A percentile compares a stretch with the other conserved stretches of the same genome.
Evolutionary conservation across 2,113 vertebrate genomes (phyloP).

Genomic region (Ciconia maguari): DNA sequence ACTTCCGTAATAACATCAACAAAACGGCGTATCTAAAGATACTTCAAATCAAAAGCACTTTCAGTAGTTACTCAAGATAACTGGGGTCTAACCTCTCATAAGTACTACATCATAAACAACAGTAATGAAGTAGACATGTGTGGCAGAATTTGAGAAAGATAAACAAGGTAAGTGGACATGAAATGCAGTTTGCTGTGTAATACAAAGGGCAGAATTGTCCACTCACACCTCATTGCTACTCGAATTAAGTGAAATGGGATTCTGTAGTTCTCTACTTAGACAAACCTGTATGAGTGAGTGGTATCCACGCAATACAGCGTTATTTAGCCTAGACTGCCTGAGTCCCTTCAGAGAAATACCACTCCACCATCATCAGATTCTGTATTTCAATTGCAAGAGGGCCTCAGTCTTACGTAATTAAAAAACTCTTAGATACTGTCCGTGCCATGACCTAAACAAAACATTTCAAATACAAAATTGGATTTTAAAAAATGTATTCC

Average conservation of each 20-base stretch:
- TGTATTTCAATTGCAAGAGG: background rate
- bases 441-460: background rate
- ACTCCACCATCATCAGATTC: background rate
- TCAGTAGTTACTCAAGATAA: background rate
- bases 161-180: background rate
- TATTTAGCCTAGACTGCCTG: background rate
- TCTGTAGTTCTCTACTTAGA: background rate
- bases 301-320: rapidly evolving
- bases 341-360: background rate
- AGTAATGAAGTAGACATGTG: background rate
- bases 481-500: background rate
- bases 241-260: background rate
- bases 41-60: background rate
- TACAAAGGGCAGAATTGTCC: background rate
- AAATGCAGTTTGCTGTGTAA: background rate
- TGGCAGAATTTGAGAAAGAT: background rate
- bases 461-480: background rate
- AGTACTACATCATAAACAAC: background rate
- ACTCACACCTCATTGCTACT: background rate
- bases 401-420: background rate
- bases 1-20: background rate
- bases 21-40: background rate
- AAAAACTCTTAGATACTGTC: background rate
- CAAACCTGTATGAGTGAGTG: background rate
- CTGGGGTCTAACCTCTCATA: background rate